A percentile compares a stretch with the other conserved stretches of the same genome.
Evolutionary conservation across 2,797 vertebrate genomes (phyloP).

Genomic region (Synaphobranchus kaupii): DNA sequence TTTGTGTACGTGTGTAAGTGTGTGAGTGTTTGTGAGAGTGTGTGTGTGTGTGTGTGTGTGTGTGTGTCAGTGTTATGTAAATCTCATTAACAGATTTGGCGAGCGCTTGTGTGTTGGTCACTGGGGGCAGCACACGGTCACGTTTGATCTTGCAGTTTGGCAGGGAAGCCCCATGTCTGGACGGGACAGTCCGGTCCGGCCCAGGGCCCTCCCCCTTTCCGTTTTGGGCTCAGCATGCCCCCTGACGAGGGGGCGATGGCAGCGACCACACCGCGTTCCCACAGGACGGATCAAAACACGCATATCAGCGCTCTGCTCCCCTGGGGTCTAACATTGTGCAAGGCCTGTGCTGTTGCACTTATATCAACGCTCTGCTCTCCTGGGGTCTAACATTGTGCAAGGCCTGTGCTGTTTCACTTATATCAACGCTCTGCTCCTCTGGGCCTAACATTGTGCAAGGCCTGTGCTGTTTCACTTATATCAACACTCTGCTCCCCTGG

Average conservation of each 20-base stretch:
- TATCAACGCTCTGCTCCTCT: conserved; percentile 63
- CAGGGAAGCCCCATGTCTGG: background rate
- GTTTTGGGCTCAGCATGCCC: background rate
- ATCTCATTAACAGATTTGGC: no score
- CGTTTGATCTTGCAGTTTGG: background rate
- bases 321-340: conserved; percentile 66
- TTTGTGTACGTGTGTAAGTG: no score
- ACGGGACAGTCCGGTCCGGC: background rate
- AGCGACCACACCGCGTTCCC: conserved; percentile 4
- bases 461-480: conserved; percentile 54
- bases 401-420: conserved; percentile 52
- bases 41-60: background rate
- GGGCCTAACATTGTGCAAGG: conserved; percentile 66
- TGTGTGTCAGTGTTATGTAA: background rate
- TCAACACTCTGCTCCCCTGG: conserved; percentile 63
- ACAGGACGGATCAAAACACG: background rate
- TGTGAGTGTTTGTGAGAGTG: no score
- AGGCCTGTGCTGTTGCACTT: conserved; percentile 53
- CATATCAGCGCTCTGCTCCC: conserved; percentile 61
- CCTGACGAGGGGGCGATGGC: background rate
- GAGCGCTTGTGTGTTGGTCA: background rate
- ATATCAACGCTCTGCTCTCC: conserved; percentile 64
- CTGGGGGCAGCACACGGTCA: background rate
- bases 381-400: conserved; percentile 66
- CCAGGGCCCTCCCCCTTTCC: background rate